Base-by-base conservation (phyloP, 2,888 invertebrate species). In the Disparrhopalites patrizii region DNA sequence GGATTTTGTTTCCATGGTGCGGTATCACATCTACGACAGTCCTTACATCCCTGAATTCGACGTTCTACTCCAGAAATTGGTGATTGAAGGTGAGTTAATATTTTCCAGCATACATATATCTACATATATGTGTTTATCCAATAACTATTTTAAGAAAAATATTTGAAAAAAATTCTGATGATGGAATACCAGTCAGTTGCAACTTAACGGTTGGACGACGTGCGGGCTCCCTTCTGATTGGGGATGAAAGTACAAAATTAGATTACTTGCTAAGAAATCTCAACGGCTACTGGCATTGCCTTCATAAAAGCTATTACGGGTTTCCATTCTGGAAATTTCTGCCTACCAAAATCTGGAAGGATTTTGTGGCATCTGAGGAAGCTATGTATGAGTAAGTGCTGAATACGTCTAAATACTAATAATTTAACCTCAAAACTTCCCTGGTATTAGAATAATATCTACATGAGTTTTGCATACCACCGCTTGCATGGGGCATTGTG, bases 241-340 rank as follows among this genome's bases (percentile, higher is more conserved):
- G 87, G 79, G 60, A 62, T 1, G 7, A n/a, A 1, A 33, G 51
- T 27, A 54, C 62, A 0, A 56, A 68, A 27, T 62, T 71, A n/a
- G 30, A 56, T 13, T 25, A 62, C 8, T 72, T 76, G 23, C 43
- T 70, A 3, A 20, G 63, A 20, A 63, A 65, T 20, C 68, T 69
- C 55, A 63, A 70, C 3, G 60, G 52, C 8, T 73, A 72, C 43
- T 75, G 71, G 68, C 31, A 58, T 18, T 68, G 70, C 3, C 63
- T 73, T 23, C 71, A 74, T 52, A 66, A 67, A 18, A 72, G 75
- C 13, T 67, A 70, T 64, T 92, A 88, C 78, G 90, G 91, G 0
- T 83, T 89, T 38, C 90, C 91, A 0, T 79, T 89, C 62, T 92
- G 91, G 91, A 91, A 91, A 79, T 83, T 89, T 68, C 84, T 87